phyloP scores from a whole-genome alignment of 2,113 vertebrate genomes.

The human region DNA sequence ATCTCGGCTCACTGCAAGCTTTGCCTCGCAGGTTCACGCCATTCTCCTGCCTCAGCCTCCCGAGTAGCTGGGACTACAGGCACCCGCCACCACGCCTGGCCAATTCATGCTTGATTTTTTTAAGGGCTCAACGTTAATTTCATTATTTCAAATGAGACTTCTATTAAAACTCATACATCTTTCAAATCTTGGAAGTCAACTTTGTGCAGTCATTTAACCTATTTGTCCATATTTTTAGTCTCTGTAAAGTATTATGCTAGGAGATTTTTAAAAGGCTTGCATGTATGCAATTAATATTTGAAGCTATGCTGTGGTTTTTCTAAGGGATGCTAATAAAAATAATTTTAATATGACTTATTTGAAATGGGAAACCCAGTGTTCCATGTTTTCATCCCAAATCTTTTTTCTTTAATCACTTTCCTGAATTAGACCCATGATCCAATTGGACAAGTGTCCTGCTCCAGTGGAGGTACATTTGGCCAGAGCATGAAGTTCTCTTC shows the following conservation, averaged over 20 bases:
- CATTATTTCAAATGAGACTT: constrained; percentile 32
- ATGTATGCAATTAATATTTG: constrained; percentile 29
- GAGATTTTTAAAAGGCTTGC: neutral
- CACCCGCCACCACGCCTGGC: accelerated
- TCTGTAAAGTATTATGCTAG: neutral
- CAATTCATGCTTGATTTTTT: neutral
- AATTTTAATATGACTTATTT: constrained; percentile 45
- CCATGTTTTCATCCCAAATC: constrained; percentile 43
- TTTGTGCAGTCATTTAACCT: neutral
- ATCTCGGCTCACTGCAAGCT: too few species aligned
- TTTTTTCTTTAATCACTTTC: constrained; percentile 30
- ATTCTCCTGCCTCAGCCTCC: too few species aligned
- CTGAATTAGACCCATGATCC: neutral
- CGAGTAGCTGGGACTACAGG: too few species aligned
- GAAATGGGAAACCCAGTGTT: constrained; percentile 33
- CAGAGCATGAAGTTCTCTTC: neutral
- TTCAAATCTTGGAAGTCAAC: constrained; percentile 13
- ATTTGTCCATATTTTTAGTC: neutral
- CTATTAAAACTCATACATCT: constrained; percentile 8
- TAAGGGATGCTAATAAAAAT: constrained; percentile 47
- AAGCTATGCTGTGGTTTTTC: constrained; percentile 39
- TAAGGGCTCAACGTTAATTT: neutral
- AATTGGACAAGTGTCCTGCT: constrained; percentile 1
- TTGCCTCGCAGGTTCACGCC: too few species aligned
- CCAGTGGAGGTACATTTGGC: neutral